A percentile compares a stretch with the other conserved stretches of the same genome.
phyloP scores from a whole-genome alignment of 2,797 vertebrate species.

The Lithobates sylvaticus region DNA sequence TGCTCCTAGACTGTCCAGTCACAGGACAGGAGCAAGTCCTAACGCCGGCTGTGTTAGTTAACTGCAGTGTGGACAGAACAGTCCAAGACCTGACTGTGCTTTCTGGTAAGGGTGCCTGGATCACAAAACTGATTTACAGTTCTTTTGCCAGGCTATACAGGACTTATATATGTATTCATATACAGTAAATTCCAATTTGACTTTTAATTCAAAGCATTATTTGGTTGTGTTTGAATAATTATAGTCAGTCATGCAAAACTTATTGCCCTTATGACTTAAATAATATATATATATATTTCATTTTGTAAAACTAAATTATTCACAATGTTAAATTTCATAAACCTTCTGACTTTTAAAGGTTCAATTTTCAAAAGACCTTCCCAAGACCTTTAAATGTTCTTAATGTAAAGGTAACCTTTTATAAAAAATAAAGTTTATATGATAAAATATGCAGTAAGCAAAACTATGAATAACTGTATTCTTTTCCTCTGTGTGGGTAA shows the following conservation, averaged over 20 bases:
- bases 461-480: not conserved
- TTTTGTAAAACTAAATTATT: not conserved
- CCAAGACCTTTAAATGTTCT: slow-evolving; percentile 20
- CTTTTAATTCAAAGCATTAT: not conserved
- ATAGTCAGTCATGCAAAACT: not conserved
- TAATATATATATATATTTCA: not conserved
- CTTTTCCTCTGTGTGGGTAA: not conserved
- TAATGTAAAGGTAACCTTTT: not conserved
- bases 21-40: too few relatives aligned
- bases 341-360: slow-evolving; percentile 16
- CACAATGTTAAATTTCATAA: not conserved
- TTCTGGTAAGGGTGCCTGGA: too few relatives aligned
- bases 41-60: too few relatives aligned
- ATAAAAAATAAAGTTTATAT: not conserved
- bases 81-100: too few relatives aligned
- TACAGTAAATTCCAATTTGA: too few relatives aligned
- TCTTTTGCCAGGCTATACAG: too few relatives aligned
- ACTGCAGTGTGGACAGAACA: too few relatives aligned
- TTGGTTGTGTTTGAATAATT: not conserved
- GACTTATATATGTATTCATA: too few relatives aligned
- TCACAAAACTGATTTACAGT: too few relatives aligned
- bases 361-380: not conserved
- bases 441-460: not conserved
- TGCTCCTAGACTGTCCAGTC: too few relatives aligned
- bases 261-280: not conserved